Percentiles rank a stretch among this genome's conserved stretches.
phyloP scores from a whole-genome alignment of 1,140 invertebrate species.

The Platyura marginata region DNA sequence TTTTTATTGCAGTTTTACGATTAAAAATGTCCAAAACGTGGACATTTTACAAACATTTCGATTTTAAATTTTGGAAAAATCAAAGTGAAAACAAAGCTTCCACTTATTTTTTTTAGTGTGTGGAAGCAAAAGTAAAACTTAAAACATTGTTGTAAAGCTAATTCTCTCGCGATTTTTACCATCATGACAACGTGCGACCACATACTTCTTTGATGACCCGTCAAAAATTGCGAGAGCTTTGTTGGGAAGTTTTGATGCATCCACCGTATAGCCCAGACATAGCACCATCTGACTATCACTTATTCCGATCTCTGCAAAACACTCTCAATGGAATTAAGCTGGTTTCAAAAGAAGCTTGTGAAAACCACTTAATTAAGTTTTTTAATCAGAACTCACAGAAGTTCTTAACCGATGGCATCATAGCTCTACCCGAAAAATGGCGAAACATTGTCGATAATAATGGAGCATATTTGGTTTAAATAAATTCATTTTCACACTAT shows the following conservation, averaged over 20 bases:
- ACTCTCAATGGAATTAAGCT: conserved; percentile 9
- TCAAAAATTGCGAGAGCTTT: conserved; percentile 19
- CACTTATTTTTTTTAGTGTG: too few species aligned
- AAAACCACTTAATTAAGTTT: conserved; percentile 9
- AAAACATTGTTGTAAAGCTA: too few species aligned
- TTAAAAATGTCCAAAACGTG: too few species aligned
- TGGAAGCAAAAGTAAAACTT: too few species aligned
- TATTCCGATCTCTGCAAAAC: conserved; percentile 18
- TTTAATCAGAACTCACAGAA: conserved; percentile 8
- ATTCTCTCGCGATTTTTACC: conserved; percentile 17
- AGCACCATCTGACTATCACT: conserved; percentile 23
- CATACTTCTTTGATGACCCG: conserved; percentile 16
- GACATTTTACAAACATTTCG: too few species aligned
- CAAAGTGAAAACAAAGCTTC: too few species aligned
- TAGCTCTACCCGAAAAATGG: conserved; percentile 9
- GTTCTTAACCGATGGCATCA: conserved; percentile 11
- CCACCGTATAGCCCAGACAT: conserved; percentile 26
- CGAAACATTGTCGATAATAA: conserved; percentile 10
- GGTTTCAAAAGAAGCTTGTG: conserved; percentile 1
- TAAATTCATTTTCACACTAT: background rate
- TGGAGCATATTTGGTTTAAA: conserved; percentile 6
- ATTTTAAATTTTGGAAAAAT: too few species aligned
- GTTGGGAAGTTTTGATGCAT: conserved; percentile 25
- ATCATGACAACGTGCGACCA: conserved; percentile 20
- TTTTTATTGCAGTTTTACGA: too few species aligned